Evolutionary conservation across 92 coral and sea anemone genomes (phyloP).

Genomic region (Epizoanthus illoricatus): DNA sequence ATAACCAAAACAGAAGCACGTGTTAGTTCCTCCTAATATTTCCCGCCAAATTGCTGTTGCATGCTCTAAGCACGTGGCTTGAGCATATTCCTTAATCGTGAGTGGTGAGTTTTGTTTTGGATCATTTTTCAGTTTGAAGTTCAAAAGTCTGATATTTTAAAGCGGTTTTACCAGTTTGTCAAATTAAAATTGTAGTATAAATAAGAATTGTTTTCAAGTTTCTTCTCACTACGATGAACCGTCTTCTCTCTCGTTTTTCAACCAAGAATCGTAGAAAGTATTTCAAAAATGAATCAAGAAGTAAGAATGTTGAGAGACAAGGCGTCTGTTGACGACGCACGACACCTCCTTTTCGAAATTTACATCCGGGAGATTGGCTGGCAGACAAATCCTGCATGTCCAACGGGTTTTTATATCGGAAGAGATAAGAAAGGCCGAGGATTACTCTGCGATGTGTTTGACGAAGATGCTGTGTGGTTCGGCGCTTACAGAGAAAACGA

Average conservation of each 20-base stretch:
- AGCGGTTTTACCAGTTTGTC: constrained; percentile 37
- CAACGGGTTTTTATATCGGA: constrained; percentile 53
- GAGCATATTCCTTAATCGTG: background rate
- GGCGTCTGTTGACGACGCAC: constrained; percentile 50
- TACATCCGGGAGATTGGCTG: constrained; percentile 55
- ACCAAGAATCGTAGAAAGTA: background rate
- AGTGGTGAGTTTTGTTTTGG: constrained; percentile 1
- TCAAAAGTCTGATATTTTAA: constrained; percentile 23
- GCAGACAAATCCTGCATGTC: constrained; percentile 50
- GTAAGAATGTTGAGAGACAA: constrained; percentile 45
- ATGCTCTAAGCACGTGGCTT: constrained; percentile 25
- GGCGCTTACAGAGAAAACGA: constrained; percentile 49
- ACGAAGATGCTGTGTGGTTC: constrained; percentile 55
- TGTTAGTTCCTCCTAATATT: background rate
- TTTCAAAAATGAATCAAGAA: constrained; percentile 44
- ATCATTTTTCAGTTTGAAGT: constrained; percentile 5
- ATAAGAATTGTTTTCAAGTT: background rate
- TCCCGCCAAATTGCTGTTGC: constrained; percentile 29
- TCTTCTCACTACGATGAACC: background rate
- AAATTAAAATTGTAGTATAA: background rate
- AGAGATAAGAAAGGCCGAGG: constrained; percentile 44
- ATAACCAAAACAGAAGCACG: constrained; percentile 36
- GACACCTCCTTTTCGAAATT: constrained; percentile 52
- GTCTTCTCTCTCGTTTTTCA: background rate
- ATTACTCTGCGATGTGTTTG: constrained; percentile 59